Conservation (phyloP, 2,797 vertebrate genomes). For the Labeo calbasu region DNA sequence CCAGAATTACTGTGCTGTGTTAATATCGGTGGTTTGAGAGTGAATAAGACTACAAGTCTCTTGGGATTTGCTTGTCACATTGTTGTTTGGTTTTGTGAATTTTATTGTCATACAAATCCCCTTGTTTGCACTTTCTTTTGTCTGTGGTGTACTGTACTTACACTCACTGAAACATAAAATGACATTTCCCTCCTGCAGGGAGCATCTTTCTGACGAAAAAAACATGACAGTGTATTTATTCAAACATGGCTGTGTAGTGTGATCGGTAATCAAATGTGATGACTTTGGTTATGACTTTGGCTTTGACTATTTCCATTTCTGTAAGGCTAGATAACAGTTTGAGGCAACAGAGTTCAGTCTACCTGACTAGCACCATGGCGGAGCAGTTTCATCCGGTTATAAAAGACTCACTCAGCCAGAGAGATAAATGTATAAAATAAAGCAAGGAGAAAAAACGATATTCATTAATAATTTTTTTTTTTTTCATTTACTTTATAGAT, state of each 20-base stretch:
- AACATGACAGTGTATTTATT: constrained; percentile 26
- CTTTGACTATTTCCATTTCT: constrained; percentile 34
- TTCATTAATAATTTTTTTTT: neutral
- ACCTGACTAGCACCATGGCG: neutral
- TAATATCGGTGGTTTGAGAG: constrained; percentile 9
- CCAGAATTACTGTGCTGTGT: constrained; percentile 26
- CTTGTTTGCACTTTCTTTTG: constrained; percentile 32
- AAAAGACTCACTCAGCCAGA: neutral
- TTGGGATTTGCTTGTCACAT: constrained; percentile 32
- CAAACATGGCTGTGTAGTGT: constrained; percentile 11
- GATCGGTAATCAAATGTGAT: constrained; percentile 40
- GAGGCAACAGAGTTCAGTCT: neutral
- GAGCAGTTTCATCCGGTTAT: neutral
- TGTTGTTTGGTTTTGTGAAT: constrained; percentile 38
- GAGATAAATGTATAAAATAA: neutral
- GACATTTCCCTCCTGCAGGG: constrained; percentile 28
- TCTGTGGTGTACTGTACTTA: neutral
- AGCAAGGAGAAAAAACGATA: neutral
- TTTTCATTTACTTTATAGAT: neutral
- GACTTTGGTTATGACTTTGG: constrained; percentile 39
- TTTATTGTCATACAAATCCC: constrained; percentile 32
- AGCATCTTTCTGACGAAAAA: constrained; percentile 33
- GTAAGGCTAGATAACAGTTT: neutral
- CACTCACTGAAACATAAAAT: constrained; percentile 35
- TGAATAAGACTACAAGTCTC: constrained; percentile 24